Conservation (phyloP, 1,140 invertebrate species). For the Campoletis sonorensis region DNA sequence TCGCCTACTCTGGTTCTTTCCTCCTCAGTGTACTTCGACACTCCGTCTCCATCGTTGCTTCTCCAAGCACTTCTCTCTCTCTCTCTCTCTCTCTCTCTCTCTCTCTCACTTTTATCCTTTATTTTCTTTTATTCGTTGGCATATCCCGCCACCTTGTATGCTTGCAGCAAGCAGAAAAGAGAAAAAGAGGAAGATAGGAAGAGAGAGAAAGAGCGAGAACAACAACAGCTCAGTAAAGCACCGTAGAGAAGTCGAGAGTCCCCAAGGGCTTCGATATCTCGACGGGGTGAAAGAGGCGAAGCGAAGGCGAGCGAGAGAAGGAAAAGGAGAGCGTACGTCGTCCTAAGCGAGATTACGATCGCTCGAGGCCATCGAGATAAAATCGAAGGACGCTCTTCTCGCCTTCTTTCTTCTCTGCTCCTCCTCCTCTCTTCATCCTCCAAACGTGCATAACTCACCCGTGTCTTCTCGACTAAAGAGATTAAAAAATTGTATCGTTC, state of each 20-base stretch:
- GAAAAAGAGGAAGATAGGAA: conserved; percentile 25
- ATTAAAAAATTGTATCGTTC: conserved; percentile 27
- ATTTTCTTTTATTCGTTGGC: conserved; percentile 28
- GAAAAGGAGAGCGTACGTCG: conserved; percentile 7
- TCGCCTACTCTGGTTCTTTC: conserved; percentile 2
- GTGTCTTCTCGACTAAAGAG: conserved; percentile 17
- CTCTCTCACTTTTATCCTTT: neutral
- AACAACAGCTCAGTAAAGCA: conserved; percentile 18
- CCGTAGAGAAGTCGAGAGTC: conserved; percentile 43
- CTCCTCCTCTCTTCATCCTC: neutral
- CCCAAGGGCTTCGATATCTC: conserved; percentile 33
- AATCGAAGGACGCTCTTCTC: conserved; percentile 43
- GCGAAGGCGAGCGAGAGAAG: neutral
- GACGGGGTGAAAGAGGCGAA: conserved; percentile 12
- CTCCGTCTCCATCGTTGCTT: conserved; percentile 37
- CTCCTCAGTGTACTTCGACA: conserved; percentile 15
- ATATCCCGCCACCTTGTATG: conserved; percentile 18
- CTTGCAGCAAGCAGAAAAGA: neutral
- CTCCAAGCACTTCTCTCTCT: conserved; percentile 4
- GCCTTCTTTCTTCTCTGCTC: neutral
- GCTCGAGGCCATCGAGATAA: conserved; percentile 44
- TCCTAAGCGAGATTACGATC: conserved; percentile 40
- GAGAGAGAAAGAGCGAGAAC: conserved; percentile 5
- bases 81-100: neutral
- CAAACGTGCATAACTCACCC: conserved; percentile 16